These are phyloP conservation scores for Drosophila paramelanica DNA, from an alignment of 2,888 invertebrate genomes.

Conservation along the genomic window DNA sequence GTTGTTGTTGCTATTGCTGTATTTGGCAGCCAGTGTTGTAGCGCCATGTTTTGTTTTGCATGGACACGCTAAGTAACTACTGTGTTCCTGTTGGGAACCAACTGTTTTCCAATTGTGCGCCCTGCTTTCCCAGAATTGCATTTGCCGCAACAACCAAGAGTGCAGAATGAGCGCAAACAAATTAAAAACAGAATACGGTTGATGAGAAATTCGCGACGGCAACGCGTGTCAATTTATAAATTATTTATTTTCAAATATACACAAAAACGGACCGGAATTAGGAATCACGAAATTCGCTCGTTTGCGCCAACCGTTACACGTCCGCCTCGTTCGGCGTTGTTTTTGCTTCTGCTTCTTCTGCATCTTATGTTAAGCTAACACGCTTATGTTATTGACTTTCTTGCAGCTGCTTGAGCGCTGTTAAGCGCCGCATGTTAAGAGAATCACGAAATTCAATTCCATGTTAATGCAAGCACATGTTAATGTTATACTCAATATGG, in stretches of 20 bases:
- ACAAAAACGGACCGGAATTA: conserved; percentile 45
- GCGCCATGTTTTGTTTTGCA: conserved; percentile 60
- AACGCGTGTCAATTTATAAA: conserved; percentile 29
- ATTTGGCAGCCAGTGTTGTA: conserved; percentile 36
- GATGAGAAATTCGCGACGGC: conserved; percentile 19
- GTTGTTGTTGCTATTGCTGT: conserved; percentile 17
- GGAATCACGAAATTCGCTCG: conserved; percentile 40
- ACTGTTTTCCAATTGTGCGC: conserved; percentile 27
- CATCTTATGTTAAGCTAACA: conserved; percentile 32
- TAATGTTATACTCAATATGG: conserved; percentile 39
- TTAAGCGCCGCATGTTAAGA: conserved; percentile 30
- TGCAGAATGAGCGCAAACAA: background rate
- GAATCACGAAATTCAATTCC: conserved; percentile 6
- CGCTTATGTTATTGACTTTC: conserved; percentile 28
- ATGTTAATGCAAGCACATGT: conserved; percentile 35
- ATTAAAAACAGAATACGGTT: background rate
- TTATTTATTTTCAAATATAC: conserved; percentile 35
- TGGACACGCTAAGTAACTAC: conserved; percentile 39
- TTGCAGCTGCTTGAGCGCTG: conserved; percentile 29
- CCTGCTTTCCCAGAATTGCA: conserved; percentile 22
- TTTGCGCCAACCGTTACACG: conserved; percentile 46
- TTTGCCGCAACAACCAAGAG: conserved; percentile 10
- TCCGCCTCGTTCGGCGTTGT: conserved; percentile 54
- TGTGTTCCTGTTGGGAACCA: conserved; percentile 5
- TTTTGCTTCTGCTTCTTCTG: conserved; percentile 54